A percentile compares a stretch with the other conserved stretches of the same genome.
Conservation (phyloP, 2,888 invertebrate species). For the Clivina fossor region DNA sequence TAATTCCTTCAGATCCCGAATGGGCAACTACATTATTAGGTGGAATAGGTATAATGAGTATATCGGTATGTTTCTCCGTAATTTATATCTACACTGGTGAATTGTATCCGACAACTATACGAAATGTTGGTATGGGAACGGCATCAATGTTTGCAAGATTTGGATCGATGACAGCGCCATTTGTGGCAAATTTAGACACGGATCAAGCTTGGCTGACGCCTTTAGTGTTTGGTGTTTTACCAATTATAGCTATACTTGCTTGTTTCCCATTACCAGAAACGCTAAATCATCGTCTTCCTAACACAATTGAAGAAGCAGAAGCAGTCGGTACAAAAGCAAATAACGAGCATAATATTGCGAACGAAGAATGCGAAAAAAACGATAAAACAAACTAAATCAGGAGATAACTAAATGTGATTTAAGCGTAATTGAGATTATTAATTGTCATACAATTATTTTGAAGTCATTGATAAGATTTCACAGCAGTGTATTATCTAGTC, state of each 20-base stretch:
- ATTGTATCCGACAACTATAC: constrained; percentile 83
- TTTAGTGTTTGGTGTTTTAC: constrained; percentile 69
- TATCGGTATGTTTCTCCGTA: constrained; percentile 81
- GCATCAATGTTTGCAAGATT: constrained; percentile 83
- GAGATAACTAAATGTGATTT: too few species aligned
- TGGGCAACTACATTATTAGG: constrained; percentile 57
- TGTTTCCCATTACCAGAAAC: constrained; percentile 76
- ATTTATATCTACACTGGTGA: constrained; percentile 90
- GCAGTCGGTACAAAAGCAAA: constrained; percentile 1
- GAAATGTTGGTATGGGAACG: constrained; percentile 84
- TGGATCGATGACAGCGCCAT: constrained; percentile 84
- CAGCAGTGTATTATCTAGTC: too few species aligned
- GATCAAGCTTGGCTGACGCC: constrained; percentile 67
- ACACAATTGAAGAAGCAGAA: constrained; percentile 80
- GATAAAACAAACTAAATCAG: too few species aligned
- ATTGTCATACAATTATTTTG: too few species aligned
- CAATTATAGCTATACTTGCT: constrained; percentile 66
- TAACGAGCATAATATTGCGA: too few species aligned
- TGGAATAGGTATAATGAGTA: constrained; percentile 74
- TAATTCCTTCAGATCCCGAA: constrained; percentile 59
- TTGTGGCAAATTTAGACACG: constrained; percentile 61
- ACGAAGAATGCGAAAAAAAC: too few species aligned
- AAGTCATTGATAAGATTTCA: too few species aligned
- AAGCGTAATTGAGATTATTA: too few species aligned
- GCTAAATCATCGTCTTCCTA: constrained; percentile 71